phyloP scores from a whole-genome alignment of 2,797 vertebrate species.

The Sebastes glaucus region DNA sequence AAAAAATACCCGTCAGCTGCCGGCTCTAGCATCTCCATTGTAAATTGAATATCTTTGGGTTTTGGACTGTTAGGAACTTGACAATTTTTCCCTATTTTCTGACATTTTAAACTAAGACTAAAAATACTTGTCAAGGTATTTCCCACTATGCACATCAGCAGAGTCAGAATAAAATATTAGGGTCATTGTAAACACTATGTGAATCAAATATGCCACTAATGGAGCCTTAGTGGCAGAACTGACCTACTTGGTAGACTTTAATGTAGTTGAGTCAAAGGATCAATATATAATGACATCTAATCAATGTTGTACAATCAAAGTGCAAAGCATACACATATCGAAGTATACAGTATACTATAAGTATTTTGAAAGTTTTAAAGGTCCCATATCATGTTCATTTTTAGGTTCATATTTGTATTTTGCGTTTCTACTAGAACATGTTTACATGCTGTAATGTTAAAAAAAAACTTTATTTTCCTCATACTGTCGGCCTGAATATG shows the following conservation, averaged over 20 bases:
- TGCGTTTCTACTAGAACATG: too few relatives aligned
- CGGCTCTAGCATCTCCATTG: neutral
- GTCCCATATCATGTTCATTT: too few relatives aligned
- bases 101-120: neutral
- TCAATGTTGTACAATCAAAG: neutral
- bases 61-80: neutral
- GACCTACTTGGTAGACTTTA: neutral
- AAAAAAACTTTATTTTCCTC: too few relatives aligned
- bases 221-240: neutral
- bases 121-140: neutral
- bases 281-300: neutral
- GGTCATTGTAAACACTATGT: neutral
- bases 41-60: neutral
- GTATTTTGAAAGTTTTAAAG: neutral
- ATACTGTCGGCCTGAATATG: too few relatives aligned
- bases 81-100: neutral
- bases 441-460: too few relatives aligned
- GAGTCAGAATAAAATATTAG: neutral
- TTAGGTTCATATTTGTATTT: too few relatives aligned
- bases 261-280: neutral
- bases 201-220: neutral
- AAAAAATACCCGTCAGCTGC: neutral
- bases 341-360: neutral
- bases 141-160: neutral
- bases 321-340: neutral